Evolutionary conservation across 2,888 invertebrate species (phyloP), one percentile per base, ranked within the genome.

Genomic region (Busseola fusca): DNA sequence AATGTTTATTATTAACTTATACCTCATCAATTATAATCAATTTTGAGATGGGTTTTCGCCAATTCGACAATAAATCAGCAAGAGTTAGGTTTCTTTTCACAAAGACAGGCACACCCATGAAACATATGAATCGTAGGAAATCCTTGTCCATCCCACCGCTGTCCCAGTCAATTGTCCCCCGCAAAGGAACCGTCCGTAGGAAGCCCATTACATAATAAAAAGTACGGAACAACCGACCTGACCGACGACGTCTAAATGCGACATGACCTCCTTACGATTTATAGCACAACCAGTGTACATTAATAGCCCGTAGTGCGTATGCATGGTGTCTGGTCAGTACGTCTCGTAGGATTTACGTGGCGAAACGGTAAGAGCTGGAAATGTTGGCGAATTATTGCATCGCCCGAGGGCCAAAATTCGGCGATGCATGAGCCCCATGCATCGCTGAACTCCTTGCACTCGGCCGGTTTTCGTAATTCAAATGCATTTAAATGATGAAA

Each of bases 181-280:
- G 62, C 69, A 64, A 57, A 82, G 79, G 78, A 81, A 77, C 81
- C 54, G 66, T 27, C 57, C 73, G 81, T 72, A 79, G 78, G 79
- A 81, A 73, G 69, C 73, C 81, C 69, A 79, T 79, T 79, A 79
- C 81, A 73, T 81, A 79, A 79, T 79, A 79, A 79, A 79, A 79
- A 81, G 81, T 78, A 52, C 81, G 79, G 78, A 81, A 73, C 78
- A 18, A 56, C 10, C 73, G 69, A 69, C 60, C 76, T 80, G 71
- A 65, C 48, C 70, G 69, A 48, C 71, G 71, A 64, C 67, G 69
- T 64, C 52, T 76, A 79, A 82, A 82, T 72, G 76, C 56, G 80
- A 72, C 67, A 52, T 72, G 78, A 79, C 78, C 78, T 79, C 78
- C 64, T 79, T 79, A 79, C 81, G 57, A 72, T 74, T 78, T 81